Evolutionary conservation across 2,888 invertebrate species (phyloP), one percentile per base, ranked within the genome.

Genomic region (Tortrix viridana): DNA sequence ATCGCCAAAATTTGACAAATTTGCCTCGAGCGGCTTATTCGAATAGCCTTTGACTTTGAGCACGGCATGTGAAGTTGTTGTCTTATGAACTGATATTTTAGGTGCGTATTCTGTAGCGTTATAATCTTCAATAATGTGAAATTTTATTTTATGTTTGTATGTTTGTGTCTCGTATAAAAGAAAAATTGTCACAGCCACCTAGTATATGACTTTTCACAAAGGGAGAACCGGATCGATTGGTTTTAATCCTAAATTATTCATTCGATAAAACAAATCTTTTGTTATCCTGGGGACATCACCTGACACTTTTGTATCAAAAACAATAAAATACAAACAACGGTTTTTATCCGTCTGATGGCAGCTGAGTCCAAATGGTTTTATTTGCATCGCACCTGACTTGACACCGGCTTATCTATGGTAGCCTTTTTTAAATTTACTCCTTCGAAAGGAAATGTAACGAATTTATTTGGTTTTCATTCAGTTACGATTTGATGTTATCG

Each of bases 321-420:
- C 47, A 52, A 63, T 63, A 63, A 57, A 44, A 62, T 49, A 61
- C 37, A 50, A 55, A 22, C 52, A 37, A 16, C 49, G 16, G 22
- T 22, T 16, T 55, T 60, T 53, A 52, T 52, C 26, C 52, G n/a
- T 44, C 26, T 20, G 43, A 43, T 44, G 54, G 32, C 63, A 58
- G 58, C 53, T 53, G 63, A 63, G 63, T 53, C 57, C 41, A 53
- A 63, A 58, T 58, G 26, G 52, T 63, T 63, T 58, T 63, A 48
- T 63, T 63, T 63, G 53, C 48, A 47, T 48, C 60, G 60, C 58
- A 59, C 49, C 65, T 64, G 70, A 69, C 72, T 70, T 69, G 74
- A 71, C 72, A 70, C 60, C 6, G 65, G 74, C 73, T 75, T 75
- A 74, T 76, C 76, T 72, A 67, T 67, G 71, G 71, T 67, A 67